Evolutionary conservation across 2,888 invertebrate genomes (phyloP).

Genomic region (Adela reaumurella): DNA sequence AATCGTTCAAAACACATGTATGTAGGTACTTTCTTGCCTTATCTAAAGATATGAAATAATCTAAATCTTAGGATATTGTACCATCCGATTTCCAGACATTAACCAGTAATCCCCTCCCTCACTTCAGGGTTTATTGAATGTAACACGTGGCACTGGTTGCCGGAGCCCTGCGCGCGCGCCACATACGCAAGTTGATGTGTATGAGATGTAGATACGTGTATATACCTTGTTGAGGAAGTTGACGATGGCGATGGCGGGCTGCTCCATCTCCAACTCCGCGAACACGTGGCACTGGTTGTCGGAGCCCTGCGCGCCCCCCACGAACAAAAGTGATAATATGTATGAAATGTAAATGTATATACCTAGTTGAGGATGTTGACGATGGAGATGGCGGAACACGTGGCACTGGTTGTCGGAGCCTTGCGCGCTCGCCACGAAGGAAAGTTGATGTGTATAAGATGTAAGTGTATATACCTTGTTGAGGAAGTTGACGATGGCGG

Average conservation of each 20-base stretch:
- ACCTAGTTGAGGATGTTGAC: slow-evolving; percentile 86
- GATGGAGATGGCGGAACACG: slow-evolving; percentile 92
- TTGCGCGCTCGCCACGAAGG: slow-evolving; percentile 84
- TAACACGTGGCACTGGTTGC: slow-evolving; percentile 97
- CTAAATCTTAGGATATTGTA: too few species aligned
- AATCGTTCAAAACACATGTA: too few species aligned
- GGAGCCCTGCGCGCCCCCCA: slow-evolving; percentile 79
- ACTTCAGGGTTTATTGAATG: too few species aligned
- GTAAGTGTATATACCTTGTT: slow-evolving; percentile 75
- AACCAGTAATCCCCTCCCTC: too few species aligned
- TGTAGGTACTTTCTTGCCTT: too few species aligned
- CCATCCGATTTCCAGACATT: too few species aligned
- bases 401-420: slow-evolving; percentile 96
- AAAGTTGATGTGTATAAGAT: too few species aligned
- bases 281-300: slow-evolving; percentile 98
- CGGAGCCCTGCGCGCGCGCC: slow-evolving; percentile 78
- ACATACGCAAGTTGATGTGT: too few species aligned
- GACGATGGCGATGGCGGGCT: slow-evolving; percentile 93
- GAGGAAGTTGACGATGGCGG: slow-evolving; percentile 88
- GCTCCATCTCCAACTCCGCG: slow-evolving; percentile 90
- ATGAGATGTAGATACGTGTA: slow-evolving; percentile 85
- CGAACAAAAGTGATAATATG: too few species aligned
- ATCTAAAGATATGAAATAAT: too few species aligned
- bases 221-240: slow-evolving; percentile 79
- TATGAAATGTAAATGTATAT: slow-evolving; percentile 79